Conservation (phyloP, 2,113 vertebrate species). For the Columbina picui region DNA sequence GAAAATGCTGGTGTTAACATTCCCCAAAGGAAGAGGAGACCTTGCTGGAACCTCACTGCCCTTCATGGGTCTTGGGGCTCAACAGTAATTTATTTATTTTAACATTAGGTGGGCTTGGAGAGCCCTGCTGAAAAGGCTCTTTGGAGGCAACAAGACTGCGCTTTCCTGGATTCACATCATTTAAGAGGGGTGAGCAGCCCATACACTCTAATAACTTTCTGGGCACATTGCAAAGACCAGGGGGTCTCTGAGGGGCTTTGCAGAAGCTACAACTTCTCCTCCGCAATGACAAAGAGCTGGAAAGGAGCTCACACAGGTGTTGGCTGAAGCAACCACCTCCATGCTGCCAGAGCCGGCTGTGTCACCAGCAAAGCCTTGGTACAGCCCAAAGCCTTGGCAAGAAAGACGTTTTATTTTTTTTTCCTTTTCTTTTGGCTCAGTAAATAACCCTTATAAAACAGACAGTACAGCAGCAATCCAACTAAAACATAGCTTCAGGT, state of each 20-base stretch:
- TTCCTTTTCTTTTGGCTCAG: neutral
- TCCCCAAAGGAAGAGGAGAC: neutral
- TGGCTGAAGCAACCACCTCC: neutral
- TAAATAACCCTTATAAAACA: neutral
- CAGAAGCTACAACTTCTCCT: neutral
- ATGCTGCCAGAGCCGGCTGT: neutral
- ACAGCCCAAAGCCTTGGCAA: neutral
- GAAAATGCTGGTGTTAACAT: rapidly evolving
- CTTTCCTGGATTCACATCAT: neutral
- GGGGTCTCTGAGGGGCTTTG: neutral
- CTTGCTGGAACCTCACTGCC: neutral
- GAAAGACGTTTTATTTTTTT: neutral
- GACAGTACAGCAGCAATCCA: neutral
- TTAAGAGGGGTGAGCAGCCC: neutral
- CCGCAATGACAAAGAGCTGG: neutral
- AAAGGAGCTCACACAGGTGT: neutral
- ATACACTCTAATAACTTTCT: neutral
- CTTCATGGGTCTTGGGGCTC: neutral
- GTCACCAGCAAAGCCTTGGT: neutral
- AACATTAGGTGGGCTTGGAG: neutral
- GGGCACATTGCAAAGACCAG: neutral
- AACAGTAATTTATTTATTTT: neutral
- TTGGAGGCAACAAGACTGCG: neutral
- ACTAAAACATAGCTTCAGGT: constrained; percentile 44
- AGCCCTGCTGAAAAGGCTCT: neutral